phyloP scores from a whole-genome alignment of 2,888 invertebrate species.

The Cantharis nigra region DNA sequence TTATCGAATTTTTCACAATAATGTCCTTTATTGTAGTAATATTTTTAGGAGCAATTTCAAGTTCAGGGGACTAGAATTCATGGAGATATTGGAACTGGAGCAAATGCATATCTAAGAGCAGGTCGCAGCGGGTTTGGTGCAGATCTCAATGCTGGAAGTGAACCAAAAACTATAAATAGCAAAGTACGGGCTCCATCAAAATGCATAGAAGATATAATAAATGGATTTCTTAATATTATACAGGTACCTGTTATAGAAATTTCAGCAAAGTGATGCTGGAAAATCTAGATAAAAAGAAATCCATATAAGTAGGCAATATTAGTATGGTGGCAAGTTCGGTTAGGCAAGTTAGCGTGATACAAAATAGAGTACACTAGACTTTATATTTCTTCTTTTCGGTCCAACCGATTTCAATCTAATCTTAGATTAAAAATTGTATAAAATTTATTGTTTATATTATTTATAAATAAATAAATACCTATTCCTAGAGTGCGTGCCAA shows the following conservation, averaged over 20 bases:
- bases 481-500: too few species aligned
- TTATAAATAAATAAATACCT: too few species aligned
- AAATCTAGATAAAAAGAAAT: too few species aligned
- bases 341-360: too few species aligned
- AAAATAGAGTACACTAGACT: too few species aligned
- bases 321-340: too few species aligned
- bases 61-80: not conserved
- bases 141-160: not conserved
- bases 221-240: not conserved
- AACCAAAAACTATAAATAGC: not conserved
- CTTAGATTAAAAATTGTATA: too few species aligned
- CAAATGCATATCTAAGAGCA: not conserved
- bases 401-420: too few species aligned
- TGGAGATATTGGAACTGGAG: not conserved
- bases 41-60: not conserved
- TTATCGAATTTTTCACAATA: not conserved
- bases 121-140: not conserved
- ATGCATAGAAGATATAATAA: not conserved
- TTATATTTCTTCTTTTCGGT: too few species aligned
- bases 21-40: not conserved
- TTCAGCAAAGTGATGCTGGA: not conserved
- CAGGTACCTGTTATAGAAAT: not conserved
- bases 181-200: not conserved
- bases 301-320: too few species aligned
- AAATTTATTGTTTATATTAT: too few species aligned